These are phyloP conservation scores for Crypturellus tataupa DNA, from an alignment of 2,797 vertebrate genomes.

Conservation along the genomic window DNA sequence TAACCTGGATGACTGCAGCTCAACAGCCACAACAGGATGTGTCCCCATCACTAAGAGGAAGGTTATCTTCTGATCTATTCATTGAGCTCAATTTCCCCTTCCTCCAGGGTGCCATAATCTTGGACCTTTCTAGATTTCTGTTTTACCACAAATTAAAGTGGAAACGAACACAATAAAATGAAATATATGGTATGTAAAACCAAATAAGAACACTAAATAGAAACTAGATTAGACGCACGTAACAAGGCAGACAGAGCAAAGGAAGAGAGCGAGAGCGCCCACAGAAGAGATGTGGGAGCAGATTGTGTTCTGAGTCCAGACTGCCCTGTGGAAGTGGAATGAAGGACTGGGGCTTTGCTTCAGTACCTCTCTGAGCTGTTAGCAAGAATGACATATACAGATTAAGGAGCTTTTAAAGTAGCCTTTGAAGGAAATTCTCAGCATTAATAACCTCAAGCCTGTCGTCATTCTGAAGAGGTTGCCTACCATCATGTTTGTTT, in stretches of 20 bases:
- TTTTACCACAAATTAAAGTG: neutral
- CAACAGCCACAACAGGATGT: fast-evolving
- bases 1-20: neutral
- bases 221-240: neutral
- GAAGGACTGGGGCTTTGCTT: neutral
- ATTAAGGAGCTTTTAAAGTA: neutral
- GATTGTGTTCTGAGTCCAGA: neutral
- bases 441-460: neutral
- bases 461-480: neutral
- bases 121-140: neutral
- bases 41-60: neutral
- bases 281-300: neutral
- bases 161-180: neutral
- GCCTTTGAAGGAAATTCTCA: neutral
- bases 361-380: neutral
- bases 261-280: neutral
- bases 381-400: neutral
- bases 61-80: neutral
- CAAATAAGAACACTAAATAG: neutral
- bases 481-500: neutral
- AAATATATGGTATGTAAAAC: neutral
- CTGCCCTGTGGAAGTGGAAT: neutral
- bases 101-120: neutral
- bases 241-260: neutral
- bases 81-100: neutral